These are phyloP conservation scores for Coleophora flavipennella DNA, from an alignment of 2,888 invertebrate genomes.

Conservation along the genomic window DNA sequence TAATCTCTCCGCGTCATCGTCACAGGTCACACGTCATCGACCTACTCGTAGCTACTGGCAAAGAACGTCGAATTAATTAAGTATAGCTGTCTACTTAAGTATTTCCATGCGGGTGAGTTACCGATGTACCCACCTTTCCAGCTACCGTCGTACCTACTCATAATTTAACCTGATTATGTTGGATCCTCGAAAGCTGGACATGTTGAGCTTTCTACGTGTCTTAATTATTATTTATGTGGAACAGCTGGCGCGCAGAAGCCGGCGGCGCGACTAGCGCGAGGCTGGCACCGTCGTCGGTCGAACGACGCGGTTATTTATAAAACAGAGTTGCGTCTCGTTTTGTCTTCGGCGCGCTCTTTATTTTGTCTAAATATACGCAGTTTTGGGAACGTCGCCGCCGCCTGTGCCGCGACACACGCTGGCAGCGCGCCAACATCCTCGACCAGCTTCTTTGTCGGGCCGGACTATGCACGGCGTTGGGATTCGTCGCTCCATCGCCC, in stretches of 20 bases:
- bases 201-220: constrained; percentile 57
- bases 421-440: constrained; percentile 59
- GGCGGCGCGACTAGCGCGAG: constrained; percentile 37
- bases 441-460: constrained; percentile 44
- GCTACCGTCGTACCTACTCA: not conserved
- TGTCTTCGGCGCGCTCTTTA: constrained; percentile 72
- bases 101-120: no score
- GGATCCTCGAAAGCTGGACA: constrained; percentile 30
- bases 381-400: constrained; percentile 69
- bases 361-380: constrained; percentile 74
- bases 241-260: constrained; percentile 68
- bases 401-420: constrained; percentile 58
- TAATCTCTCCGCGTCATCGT: constrained; percentile 42
- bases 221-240: constrained; percentile 71
- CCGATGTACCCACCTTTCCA: no score
- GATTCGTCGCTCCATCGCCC: no score
- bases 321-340: constrained; percentile 72
- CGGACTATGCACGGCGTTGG: constrained; percentile 17
- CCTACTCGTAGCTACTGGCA: constrained; percentile 1
- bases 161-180: constrained; percentile 8
- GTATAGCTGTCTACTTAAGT: no score
- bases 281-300: constrained; percentile 58
- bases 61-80: not conserved
- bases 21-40: constrained; percentile 24
- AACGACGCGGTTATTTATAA: constrained; percentile 70